phyloP scores from a whole-genome alignment of 2,113 vertebrate species.

The Cyprinodon variegatus region DNA sequence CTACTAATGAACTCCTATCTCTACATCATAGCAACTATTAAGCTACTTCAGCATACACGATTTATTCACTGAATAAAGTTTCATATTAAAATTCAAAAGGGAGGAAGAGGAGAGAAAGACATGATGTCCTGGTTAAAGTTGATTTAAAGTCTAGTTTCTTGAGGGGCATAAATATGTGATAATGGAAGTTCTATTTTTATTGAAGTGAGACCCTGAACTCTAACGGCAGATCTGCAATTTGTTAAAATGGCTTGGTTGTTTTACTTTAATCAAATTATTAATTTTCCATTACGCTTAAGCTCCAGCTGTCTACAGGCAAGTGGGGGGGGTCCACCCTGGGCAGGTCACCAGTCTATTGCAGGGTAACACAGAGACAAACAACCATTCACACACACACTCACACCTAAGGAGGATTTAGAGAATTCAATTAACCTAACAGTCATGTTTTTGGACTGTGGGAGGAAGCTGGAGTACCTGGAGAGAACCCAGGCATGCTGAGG shows the following conservation, averaged over 20 bases:
- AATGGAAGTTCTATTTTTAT: slow-evolving; percentile 25
- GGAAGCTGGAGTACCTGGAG: too few relatives aligned
- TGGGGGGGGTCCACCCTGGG: too few relatives aligned
- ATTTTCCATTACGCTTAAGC: too few relatives aligned
- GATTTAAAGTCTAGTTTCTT: slow-evolving; percentile 24
- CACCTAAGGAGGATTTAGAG: too few relatives aligned
- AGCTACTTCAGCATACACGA: slow-evolving; percentile 53
- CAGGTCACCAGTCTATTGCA: too few relatives aligned
- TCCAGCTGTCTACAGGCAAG: too few relatives aligned
- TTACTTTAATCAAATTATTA: too few relatives aligned
- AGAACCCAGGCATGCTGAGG: too few relatives aligned
- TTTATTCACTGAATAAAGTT: slow-evolving; percentile 59
- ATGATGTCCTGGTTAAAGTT: slow-evolving; percentile 6
- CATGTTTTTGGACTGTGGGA: too few relatives aligned
- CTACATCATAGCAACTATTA: slow-evolving; percentile 68
- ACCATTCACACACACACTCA: too few relatives aligned
- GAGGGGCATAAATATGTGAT: slow-evolving; percentile 23
- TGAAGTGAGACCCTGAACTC: neutral
- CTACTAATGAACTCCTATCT: slow-evolving; percentile 68
- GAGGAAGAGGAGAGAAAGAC: slow-evolving; percentile 46
- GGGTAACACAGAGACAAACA: too few relatives aligned
- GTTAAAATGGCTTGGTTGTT: neutral
- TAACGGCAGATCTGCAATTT: neutral
- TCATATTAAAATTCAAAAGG: slow-evolving; percentile 42
- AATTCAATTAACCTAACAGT: too few relatives aligned